Evolutionary conservation across 2,113 vertebrate species (phyloP).

Genomic region (Typhlomys cinereus): DNA sequence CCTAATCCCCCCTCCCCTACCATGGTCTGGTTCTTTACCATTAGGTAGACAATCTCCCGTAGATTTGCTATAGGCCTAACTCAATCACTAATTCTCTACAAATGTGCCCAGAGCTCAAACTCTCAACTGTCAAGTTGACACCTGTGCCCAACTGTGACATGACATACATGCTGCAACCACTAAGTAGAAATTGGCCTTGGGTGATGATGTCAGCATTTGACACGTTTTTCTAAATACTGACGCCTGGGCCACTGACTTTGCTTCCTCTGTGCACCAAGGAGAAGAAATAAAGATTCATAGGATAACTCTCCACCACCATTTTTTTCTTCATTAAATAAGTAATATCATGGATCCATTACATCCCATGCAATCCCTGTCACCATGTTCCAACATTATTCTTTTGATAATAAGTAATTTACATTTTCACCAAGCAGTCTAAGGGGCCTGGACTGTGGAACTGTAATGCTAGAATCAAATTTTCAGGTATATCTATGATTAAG

Average conservation of each 20-base stretch:
- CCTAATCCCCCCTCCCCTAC: too few species aligned
- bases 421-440: background rate
- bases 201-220: background rate
- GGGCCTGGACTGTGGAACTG: background rate
- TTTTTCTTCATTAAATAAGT: conserved; percentile 1
- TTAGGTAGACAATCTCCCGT: too few species aligned
- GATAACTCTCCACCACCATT: background rate
- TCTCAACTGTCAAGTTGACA: too few species aligned
- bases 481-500: conserved; percentile 7
- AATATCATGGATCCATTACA: background rate
- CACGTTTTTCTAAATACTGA: background rate
- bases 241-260: background rate
- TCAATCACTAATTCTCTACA: too few species aligned
- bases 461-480: background rate
- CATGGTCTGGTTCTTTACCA: too few species aligned
- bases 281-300: background rate
- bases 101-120: too few species aligned
- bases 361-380: background rate
- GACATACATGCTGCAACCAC: background rate
- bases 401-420: background rate
- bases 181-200: background rate
- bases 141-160: too few species aligned
- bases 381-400: background rate
- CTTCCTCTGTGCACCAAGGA: background rate
- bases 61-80: too few species aligned